Evolutionary conservation across 2,797 vertebrate species (phyloP).

Genomic region (Epinephelus coioides): DNA sequence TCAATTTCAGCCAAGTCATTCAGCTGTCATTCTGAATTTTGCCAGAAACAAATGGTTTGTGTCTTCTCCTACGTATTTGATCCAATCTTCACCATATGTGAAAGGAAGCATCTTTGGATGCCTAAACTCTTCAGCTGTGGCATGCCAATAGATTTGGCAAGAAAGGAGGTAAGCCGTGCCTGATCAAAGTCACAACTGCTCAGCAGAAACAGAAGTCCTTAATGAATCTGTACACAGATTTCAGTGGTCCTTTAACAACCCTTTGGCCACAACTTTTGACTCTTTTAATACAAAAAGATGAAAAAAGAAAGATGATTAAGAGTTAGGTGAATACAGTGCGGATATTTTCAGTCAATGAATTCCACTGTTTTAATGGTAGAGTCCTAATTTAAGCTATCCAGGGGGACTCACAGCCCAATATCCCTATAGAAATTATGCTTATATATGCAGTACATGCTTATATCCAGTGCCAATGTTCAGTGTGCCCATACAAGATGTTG

Average conservation of each 20-base stretch:
- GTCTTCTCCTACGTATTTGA: slow-evolving; percentile 9
- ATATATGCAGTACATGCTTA: not conserved
- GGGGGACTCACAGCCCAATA: not conserved
- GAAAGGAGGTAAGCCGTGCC: not conserved
- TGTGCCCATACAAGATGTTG: not conserved
- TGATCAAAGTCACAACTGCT: slow-evolving; percentile 7
- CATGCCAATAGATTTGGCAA: slow-evolving; percentile 40
- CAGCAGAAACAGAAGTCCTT: slow-evolving; percentile 5
- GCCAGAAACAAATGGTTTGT: slow-evolving; percentile 28
- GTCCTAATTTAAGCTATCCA: not conserved
- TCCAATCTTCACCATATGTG: slow-evolving; percentile 50
- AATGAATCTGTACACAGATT: slow-evolving; percentile 1
- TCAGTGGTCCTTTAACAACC: not conserved
- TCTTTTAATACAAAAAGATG: not conserved
- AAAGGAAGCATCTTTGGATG: slow-evolving; percentile 24
- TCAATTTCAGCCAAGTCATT: slow-evolving; percentile 25
- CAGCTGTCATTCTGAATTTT: slow-evolving; percentile 16
- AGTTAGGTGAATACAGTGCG: not conserved
- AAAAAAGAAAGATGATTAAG: not conserved
- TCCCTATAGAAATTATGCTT: not conserved
- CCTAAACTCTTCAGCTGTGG: not conserved
- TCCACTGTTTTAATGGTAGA: not conserved
- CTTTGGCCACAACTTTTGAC: not conserved
- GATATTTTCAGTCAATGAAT: not conserved
- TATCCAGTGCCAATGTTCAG: too few relatives aligned